Evolutionary conservation across 1,140 invertebrate species (phyloP).

Genomic region (Druon quercuslanigerum): DNA sequence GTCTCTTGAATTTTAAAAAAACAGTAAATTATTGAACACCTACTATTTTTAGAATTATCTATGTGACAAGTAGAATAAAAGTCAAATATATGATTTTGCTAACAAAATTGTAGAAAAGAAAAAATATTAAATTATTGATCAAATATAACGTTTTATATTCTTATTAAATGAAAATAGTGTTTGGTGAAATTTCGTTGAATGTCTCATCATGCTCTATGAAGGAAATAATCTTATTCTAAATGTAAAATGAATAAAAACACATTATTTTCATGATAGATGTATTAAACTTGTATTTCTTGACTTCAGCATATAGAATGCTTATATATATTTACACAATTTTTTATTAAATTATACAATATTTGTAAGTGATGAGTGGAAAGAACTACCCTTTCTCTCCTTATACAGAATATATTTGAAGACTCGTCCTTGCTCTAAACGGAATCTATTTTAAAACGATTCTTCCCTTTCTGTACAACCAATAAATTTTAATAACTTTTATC

Average conservation of each 20-base stretch:
- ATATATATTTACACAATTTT: constrained; percentile 18
- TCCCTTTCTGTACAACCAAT: constrained; percentile 20
- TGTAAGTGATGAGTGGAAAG: constrained; percentile 26
- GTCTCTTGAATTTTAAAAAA: too few relatives aligned
- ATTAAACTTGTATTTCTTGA: constrained; percentile 22
- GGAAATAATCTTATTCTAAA: too few relatives aligned
- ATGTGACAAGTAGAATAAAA: too few relatives aligned
- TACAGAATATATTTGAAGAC: constrained; percentile 28
- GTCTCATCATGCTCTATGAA: too few relatives aligned
- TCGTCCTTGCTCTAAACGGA: neutral
- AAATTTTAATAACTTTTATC: constrained; percentile 2
- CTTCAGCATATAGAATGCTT: constrained; percentile 23
- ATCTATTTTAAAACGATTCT: constrained; percentile 19
- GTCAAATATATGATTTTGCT: too few relatives aligned
- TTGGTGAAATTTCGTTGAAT: too few relatives aligned
- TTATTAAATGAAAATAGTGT: too few relatives aligned
- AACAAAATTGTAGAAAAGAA: too few relatives aligned
- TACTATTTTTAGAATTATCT: too few relatives aligned
- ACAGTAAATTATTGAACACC: too few relatives aligned
- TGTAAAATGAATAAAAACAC: neutral
- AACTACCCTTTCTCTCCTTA: constrained; percentile 13
- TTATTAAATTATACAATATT: constrained; percentile 22
- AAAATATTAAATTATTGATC: too few relatives aligned
- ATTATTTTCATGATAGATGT: neutral
- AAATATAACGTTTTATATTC: too few relatives aligned